phyloP scores from a whole-genome alignment of 2,888 invertebrate species.

The Epicampocera succincta region DNA sequence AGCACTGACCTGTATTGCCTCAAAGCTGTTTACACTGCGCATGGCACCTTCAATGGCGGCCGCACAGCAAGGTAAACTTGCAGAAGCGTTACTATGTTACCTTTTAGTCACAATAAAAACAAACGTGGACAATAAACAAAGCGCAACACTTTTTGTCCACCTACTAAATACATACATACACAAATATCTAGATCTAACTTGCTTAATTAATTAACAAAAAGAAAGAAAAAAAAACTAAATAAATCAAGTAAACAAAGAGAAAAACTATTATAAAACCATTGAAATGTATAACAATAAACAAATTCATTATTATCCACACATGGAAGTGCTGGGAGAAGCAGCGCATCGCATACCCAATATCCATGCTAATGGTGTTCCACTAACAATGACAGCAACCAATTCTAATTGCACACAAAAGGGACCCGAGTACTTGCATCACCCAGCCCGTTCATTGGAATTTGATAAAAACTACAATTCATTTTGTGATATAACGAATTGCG shows the following conservation, averaged over 20 bases:
- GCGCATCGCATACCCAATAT: not conserved
- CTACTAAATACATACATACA: constrained; percentile 1
- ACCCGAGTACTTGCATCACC: constrained; percentile 56
- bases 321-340: constrained; percentile 7
- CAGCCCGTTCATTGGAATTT: constrained; percentile 47
- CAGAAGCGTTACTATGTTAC: constrained; percentile 65
- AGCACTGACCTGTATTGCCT: constrained; percentile 66
- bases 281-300: constrained; percentile 55
- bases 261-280: constrained; percentile 17
- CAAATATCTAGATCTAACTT: constrained; percentile 22
- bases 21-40: constrained; percentile 58
- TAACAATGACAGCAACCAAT: constrained; percentile 10
- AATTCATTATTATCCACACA: not conserved
- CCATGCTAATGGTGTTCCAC: constrained; percentile 26
- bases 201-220: constrained; percentile 30
- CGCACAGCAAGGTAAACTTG: constrained; percentile 44
- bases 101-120: constrained; percentile 63
- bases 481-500: constrained; percentile 80
- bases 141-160: constrained; percentile 27
- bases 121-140: constrained; percentile 54
- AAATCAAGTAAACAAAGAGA: not conserved
- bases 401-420: constrained; percentile 34
- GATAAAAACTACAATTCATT: constrained; percentile 51
- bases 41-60: constrained; percentile 47
- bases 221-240: not conserved